Base-by-base conservation (phyloP, 2,113 vertebrate species). In the Malurus melanocephalus region DNA sequence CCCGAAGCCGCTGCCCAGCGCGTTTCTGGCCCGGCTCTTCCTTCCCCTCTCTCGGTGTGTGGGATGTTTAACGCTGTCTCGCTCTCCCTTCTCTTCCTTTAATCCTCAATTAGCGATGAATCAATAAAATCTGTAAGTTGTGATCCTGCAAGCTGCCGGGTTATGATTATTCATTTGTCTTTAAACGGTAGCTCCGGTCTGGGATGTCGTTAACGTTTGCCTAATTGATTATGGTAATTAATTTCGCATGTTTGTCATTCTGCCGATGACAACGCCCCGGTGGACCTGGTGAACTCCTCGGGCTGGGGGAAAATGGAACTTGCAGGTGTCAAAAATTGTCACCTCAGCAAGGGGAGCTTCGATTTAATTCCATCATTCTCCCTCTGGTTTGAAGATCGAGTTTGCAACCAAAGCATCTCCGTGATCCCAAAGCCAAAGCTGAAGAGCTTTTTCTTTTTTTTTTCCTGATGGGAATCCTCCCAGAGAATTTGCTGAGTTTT, bases 341-440 rank as follows among this genome's bases (percentile, higher is more conserved):
- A 26, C 11, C 49, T 28, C 33, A 72, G n/a, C 7, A 27, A 2
- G 32, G 6, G 48, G 14, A 60, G 18, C 1, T 28, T 2, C n/a
- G 13, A 11, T 28, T 43, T 16, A 20, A 23, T 18, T 11, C 26
- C 5, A 0, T 18, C 27, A 33, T 56, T 18, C n/a, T 49, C 32
- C 18, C 35, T 9, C 28, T 74, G 56, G 6, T 45, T 22, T 28
- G 51, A 53, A 76, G 42, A 8, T 14, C 4, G 16, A 7, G 28
- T 24, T 23, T 5, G 11, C 1, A 2, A 3, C 5, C 0, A 0
- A 35, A 84, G 13, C 9, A 3, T 8, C 35, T 43, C 2, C 10
- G 14, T 10, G 16, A 17, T 22, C 67, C 71, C 15, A 42, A 57
- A 67, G 8, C 9, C 55, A 32, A 42, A 75, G 16, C 9, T n/a